Conservation (phyloP, 1,140 invertebrate genomes). For the Belonocnema kinseyi region DNA sequence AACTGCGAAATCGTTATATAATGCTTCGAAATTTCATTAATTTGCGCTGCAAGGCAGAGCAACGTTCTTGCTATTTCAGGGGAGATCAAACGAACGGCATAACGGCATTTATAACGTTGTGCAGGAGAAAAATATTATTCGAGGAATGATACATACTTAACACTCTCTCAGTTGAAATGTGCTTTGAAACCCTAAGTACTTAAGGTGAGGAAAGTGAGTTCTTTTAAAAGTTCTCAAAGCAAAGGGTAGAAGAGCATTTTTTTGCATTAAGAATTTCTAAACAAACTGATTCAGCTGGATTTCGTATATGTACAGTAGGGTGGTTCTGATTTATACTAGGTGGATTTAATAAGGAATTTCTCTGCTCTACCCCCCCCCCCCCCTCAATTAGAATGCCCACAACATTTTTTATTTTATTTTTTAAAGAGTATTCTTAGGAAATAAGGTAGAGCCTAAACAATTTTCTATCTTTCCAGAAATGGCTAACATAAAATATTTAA, state of each 20-base stretch:
- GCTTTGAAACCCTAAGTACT: conserved; percentile 35
- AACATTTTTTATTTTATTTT: too few relatives aligned
- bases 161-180: conserved; percentile 31
- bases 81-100: conserved; percentile 64
- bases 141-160: conserved; percentile 52
- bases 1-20: not conserved
- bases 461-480: too few relatives aligned
- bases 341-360: not conserved
- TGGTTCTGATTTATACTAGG: not conserved
- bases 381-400: too few relatives aligned
- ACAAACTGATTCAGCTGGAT: conserved; percentile 15
- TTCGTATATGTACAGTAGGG: too few relatives aligned
- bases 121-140: conserved; percentile 55
- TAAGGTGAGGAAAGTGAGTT: conserved; percentile 5
- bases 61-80: conserved; percentile 58
- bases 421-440: too few relatives aligned
- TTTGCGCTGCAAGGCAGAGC: conserved; percentile 32
- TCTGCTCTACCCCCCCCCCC: too few relatives aligned
- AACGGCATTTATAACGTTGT: conserved; percentile 50
- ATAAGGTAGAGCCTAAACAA: too few relatives aligned
- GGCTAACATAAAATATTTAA: too few relatives aligned
- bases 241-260: not conserved
- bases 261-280: not conserved
- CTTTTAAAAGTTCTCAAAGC: conserved; percentile 6
- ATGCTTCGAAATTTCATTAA: conserved; percentile 32